Evolutionary conservation across 2,797 vertebrate genomes (phyloP), one percentile per base, ranked within the genome.

Genomic region (Syngnathus acus): DNA sequence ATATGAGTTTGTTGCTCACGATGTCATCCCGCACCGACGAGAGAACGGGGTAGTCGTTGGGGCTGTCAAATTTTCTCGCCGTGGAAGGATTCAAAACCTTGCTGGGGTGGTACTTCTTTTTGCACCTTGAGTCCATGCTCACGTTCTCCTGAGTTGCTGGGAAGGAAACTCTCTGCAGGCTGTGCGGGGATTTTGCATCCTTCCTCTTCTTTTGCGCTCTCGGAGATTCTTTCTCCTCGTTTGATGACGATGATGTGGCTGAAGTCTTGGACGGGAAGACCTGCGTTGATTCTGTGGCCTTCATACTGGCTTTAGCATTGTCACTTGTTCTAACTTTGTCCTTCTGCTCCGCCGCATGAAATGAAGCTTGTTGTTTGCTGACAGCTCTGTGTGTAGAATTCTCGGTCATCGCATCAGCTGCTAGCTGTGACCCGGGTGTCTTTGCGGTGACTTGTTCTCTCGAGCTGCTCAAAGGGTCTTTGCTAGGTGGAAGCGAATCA

Each of bases 61-160:
- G 78, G 84, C 90, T 90, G 6, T 94, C 83, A 0, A 80, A 60
- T 65, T 87, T 93, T 61, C 87, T 92, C 51, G 90, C 88, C 78
- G 88, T 76, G 0, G 85, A 68, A 0, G 72, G 0, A 47, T 88
- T 84, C 63, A 91, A 88, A 2, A 79, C 89, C 78, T 92, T 94
- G 17, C 67, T 85, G 0, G 89, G 84, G 17, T 90, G 88, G 62
- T 89, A 82, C 77, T 92, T 97, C 77, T 93, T 96, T 81, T 93
- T 92, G 64, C 77, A 89, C 70, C 91, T 92, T 0, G 90, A 87
- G 0, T 93, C 91, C 10, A 90, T 82, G 3, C 88, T 89, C 19
- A 92, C 72, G 82, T 94, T 96, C 82, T 97, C 95, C n/a, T 92
- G 87, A 63, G 94, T 93, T 64, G 87, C 89, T 0, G 90, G 82